Evolutionary conservation across 2,113 vertebrate species (phyloP).

Genomic region (Serilophus lunatus): DNA sequence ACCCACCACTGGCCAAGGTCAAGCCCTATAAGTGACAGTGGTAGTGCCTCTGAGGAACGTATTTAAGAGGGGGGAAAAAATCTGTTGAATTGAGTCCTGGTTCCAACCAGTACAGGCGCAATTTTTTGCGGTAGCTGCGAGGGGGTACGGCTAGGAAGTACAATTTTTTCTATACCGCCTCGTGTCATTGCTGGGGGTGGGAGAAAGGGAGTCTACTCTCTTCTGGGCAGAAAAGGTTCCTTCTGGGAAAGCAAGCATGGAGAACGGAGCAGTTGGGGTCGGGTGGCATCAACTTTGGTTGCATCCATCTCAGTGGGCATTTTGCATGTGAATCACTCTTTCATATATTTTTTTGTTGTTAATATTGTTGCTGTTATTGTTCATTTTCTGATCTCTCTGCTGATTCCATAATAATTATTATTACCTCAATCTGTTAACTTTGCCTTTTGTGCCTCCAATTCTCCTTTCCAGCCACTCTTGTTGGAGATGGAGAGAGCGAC

Average conservation of each 20-base stretch:
- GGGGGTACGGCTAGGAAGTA: accelerated
- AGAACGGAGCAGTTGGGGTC: too few species aligned
- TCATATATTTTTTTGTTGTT: background rate
- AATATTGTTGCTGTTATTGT: background rate
- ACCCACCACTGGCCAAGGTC: background rate
- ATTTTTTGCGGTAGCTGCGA: background rate
- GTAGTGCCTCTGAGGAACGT: too few species aligned
- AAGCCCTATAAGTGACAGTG: background rate
- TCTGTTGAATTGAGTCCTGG: background rate
- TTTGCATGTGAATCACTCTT: background rate
- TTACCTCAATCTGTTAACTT: background rate
- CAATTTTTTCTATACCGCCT: background rate
- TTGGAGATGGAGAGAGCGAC: accelerated
- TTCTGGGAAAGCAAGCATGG: background rate
- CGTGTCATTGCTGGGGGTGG: accelerated
- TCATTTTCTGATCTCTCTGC: background rate
- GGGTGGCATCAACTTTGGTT: too few species aligned
- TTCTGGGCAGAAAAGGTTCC: background rate
- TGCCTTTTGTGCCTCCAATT: background rate
- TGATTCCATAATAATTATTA: background rate
- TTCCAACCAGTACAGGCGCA: background rate
- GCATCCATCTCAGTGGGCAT: background rate
- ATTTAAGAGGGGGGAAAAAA: background rate
- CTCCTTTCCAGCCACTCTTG: background rate
- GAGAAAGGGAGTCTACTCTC: background rate